Percentiles rank a stretch among this genome's conserved stretches.
Conservation (phyloP, 2,888 invertebrate species). For the Terebella lapidaria region DNA sequence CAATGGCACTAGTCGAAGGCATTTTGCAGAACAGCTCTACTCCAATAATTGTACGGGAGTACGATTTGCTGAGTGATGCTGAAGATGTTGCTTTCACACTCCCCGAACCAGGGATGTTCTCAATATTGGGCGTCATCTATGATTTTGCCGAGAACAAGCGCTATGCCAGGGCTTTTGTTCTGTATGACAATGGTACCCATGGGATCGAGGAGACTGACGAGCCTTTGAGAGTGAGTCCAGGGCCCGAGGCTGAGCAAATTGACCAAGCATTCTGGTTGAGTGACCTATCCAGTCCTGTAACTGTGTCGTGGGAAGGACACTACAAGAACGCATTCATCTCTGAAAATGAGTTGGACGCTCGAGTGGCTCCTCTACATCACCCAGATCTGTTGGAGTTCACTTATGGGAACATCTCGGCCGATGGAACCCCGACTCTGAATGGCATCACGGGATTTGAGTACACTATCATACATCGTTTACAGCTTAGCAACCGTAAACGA, state of each 20-base stretch:
- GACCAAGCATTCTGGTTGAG: not conserved
- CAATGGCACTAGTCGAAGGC: not conserved
- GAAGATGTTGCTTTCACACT: not conserved
- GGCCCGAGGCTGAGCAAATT: not conserved
- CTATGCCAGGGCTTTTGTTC: not conserved
- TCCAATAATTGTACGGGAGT: not conserved
- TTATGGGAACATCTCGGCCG: not conserved
- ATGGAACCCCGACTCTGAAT: not conserved
- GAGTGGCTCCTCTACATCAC: not conserved
- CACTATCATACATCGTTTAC: not conserved
- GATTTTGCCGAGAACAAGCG: not conserved
- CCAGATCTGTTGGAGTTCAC: not conserved
- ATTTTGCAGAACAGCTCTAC: not conserved
- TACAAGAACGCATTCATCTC: not conserved
- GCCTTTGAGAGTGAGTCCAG: not conserved
- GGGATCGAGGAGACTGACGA: not conserved
- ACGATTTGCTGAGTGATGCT: not conserved
- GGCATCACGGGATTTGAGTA: not conserved
- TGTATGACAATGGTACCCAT: not conserved
- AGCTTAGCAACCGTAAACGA: no score
- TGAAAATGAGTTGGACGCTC: not conserved
- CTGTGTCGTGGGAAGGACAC: not conserved
- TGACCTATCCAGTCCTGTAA: not conserved
- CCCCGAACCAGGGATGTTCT: not conserved
- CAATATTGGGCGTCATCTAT: not conserved